Evolutionary conservation across 1,140 invertebrate genomes (phyloP), one percentile per base, ranked within the genome.

Genomic region (Papilio polyxenes): DNA sequence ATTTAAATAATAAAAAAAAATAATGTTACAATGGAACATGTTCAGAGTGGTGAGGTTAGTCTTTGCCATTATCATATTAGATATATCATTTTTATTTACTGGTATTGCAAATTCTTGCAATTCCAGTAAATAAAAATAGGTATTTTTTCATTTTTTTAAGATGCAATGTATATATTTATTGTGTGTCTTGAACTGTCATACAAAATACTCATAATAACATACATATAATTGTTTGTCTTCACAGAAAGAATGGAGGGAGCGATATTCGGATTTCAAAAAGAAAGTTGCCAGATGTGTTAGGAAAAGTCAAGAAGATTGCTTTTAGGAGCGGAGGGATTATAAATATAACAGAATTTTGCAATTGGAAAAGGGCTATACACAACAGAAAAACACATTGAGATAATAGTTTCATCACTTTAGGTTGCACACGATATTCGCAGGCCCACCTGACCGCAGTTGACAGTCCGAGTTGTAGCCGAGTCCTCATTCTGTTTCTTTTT

Each of bases 161-260:
- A 23, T 13, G 7, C 23, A 23, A 20, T 62, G 59, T n/a, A 65
- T 31, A 31, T 31, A 31, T 31, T 31, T 31, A 31, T 31, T 31
- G 23, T 31, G 59, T 7, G 8, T 65, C 9, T 59, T 20, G 56
- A 20, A 20, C 3, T 23, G 9, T 65, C 9, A 59, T 20, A 20
- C 10, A 11, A 37, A 37, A n/a, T 20, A 77, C 5, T 51, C 23
- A 11, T 77, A 53, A 77, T 49, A 51, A 82, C 69, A 85, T 78
- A 80, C 77, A 85, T 81, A 82, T 87, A 62, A 87, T 87, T 92
- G 82, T 92, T 92, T 93, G 88, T 84, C 89, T 93, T 96, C 96
- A 87, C 95, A 98, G 98, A 99, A 99, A 97, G 98, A 99, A 96
- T 99, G 98, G 98, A 96, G 98, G 95, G 98, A 99, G 95, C 97